phyloP scores from a whole-genome alignment of 2,797 vertebrate genomes.

The Pipistrellus nathusii region DNA sequence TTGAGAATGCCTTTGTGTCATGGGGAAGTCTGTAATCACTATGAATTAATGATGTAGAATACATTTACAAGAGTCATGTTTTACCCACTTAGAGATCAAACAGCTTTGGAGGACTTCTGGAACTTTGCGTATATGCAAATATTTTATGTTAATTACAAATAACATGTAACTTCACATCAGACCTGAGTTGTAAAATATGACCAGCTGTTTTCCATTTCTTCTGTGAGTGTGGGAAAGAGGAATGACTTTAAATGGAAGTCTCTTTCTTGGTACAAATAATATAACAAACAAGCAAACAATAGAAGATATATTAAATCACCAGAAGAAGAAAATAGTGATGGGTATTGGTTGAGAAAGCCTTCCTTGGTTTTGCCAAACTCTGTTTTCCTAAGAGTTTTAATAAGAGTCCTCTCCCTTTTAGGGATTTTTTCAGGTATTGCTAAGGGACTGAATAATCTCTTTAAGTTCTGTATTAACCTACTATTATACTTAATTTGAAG shows the following conservation, averaged over 20 bases:
- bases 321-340: neutral
- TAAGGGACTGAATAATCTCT: neutral
- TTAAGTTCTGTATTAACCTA: neutral
- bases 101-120: slow-evolving; percentile 8
- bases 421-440: neutral
- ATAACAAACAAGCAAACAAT: neutral
- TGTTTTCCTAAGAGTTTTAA: neutral
- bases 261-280: slow-evolving; percentile 6
- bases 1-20: neutral
- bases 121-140: slow-evolving; percentile 40
- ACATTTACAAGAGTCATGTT: neutral
- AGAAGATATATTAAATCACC: neutral
- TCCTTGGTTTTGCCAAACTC: neutral
- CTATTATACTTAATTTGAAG: slow-evolving; percentile 18
- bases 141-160: slow-evolving; percentile 51
- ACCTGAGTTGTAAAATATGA: slow-evolving; percentile 10
- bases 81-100: slow-evolving; percentile 17
- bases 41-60: neutral
- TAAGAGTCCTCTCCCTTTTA: neutral
- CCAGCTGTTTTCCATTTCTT: slow-evolving; percentile 20
- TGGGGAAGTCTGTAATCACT: neutral
- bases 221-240: neutral
- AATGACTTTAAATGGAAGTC: neutral
- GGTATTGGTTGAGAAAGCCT: neutral
- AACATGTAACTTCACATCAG: slow-evolving; percentile 1